These are phyloP conservation scores for Florisuga fusca DNA, from an alignment of 2,797 vertebrate genomes.

Conservation along the genomic window DNA sequence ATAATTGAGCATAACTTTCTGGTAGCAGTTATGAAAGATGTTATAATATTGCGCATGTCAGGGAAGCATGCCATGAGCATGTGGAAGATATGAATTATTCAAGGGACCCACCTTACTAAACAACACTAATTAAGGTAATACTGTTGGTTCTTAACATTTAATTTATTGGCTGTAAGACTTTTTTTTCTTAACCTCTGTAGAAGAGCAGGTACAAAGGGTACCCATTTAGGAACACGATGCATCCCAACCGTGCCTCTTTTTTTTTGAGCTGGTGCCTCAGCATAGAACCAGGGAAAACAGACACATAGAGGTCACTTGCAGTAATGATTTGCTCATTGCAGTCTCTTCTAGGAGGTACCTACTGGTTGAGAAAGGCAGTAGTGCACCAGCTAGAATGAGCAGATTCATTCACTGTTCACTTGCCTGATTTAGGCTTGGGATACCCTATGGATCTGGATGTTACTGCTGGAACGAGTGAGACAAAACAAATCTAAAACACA, in stretches of 20 bases:
- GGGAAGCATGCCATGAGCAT: not conserved
- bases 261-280: not conserved
- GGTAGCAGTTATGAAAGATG: not conserved
- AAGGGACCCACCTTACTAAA: not conserved
- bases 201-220: not conserved
- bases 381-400: fast-evolving
- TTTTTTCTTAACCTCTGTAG: not conserved
- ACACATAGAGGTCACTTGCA: not conserved
- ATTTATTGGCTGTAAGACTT: not conserved
- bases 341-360: not conserved
- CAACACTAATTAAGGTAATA: not conserved
- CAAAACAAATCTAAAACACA: not conserved
- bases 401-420: not conserved
- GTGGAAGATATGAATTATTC: not conserved
- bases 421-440: not conserved
- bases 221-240: not conserved
- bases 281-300: not conserved
- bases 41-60: not conserved
- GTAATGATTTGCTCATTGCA: not conserved
- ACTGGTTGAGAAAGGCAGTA: not conserved
- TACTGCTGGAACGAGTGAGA: not conserved
- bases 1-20: not conserved
- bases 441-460: not conserved
- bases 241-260: not conserved
- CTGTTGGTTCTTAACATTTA: not conserved